Percentiles rank a stretch among this genome's conserved stretches.
These are phyloP conservation scores for Ischnura elegans DNA, from an alignment of 2,888 invertebrate genomes.

Conservation along the genomic window DNA sequence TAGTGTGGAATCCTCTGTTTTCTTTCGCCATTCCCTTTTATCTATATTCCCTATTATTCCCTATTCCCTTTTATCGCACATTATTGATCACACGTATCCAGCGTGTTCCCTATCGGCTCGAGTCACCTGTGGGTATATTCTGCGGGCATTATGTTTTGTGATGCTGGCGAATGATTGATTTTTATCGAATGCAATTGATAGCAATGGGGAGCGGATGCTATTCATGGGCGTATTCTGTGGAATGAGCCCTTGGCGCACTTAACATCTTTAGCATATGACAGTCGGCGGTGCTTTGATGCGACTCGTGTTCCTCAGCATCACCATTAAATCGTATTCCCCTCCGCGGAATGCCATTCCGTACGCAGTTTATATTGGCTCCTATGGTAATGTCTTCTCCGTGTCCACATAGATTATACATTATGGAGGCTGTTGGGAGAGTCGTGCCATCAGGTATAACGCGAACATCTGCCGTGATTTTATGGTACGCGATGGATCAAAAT, in stretches of 20 bases:
- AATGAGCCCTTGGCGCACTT: background rate
- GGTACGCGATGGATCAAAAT: constrained; percentile 62
- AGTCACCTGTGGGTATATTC: background rate
- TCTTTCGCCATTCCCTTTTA: too few species aligned
- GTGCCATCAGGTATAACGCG: constrained; percentile 50
- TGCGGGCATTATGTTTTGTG: too few species aligned
- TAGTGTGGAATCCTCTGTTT: too few species aligned
- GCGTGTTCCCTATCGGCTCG: background rate
- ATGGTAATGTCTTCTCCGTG: constrained; percentile 42
- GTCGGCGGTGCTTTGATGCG: constrained; percentile 15
- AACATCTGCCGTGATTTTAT: constrained; percentile 58
- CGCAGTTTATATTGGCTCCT: constrained; percentile 46
- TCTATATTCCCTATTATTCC: background rate
- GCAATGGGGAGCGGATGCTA: background rate
- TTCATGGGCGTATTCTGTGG: background rate
- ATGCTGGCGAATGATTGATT: background rate
- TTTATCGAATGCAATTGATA: background rate
- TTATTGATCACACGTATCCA: background rate
- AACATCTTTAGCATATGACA: constrained; percentile 21
- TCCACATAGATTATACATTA: constrained; percentile 53
- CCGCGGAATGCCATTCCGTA: background rate
- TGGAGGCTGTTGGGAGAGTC: constrained; percentile 36
- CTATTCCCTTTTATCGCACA: background rate
- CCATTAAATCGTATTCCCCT: constrained; percentile 37
- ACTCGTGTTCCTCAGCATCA: background rate